Evolutionary conservation across 2,797 vertebrate species (phyloP), one percentile per base, ranked within the genome.

Genomic region (Pangasius djambal): DNA sequence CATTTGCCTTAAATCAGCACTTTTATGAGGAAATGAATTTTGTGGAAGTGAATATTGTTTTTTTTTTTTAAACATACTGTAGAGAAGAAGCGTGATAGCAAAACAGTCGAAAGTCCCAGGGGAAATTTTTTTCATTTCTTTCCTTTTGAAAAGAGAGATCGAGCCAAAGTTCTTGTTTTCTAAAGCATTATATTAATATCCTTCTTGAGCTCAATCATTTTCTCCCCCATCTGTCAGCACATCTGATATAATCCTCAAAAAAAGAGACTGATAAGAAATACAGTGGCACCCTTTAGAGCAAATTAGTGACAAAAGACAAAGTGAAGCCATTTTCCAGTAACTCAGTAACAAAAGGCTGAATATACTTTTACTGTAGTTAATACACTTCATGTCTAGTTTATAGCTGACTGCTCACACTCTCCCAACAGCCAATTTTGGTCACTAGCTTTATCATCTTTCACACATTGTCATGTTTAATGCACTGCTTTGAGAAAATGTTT

Each of bases 201-300:
- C 77, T 89, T 90, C 67, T 85, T 83, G 31, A 69, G 83, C 74
- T 44, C 78, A 67, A 79, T 88, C 44, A 61, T 63, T 74, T 57
- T 88, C 40, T 74, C 28, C 55, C 44, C 88, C 78, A 91, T 91
- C 86, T 91, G 89, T 87, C 63, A 85, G 72, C 55, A 48, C 40
- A 77, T 81, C 67, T 90, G 72, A 86, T 78, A 40, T 86, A 65
- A 89, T 89, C 82, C 86, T 74, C 37, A 89, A 89, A 87, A 48
- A 85, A 89, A 88, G 72, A 65, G 67, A 87, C 31, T 87, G 63
- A 86, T 89, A 86, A 86, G 31, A 52, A 61, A 57, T 52, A 86
- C 88, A 83, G 40, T 65, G 59, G 37, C 10, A 28, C 37, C 15
- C 61, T 67, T 84, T 50, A 67, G 22, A 44, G 13, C 37, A 84